These are phyloP conservation scores for Ailurus styani DNA, from an alignment of 2,113 vertebrate genomes.

Conservation along the genomic window DNA sequence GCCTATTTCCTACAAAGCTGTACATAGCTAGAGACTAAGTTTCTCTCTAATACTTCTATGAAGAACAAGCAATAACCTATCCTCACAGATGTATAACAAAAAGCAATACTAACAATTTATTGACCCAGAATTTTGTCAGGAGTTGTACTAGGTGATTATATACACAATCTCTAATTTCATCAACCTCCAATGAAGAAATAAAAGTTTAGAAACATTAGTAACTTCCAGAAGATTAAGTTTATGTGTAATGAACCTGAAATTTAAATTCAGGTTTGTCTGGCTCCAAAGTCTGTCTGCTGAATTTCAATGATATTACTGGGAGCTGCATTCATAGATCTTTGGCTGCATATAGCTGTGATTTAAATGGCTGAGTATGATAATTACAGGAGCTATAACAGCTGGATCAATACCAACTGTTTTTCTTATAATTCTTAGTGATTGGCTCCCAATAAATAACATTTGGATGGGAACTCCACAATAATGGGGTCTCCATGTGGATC, in stretches of 20 bases:
- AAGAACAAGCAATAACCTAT: background rate
- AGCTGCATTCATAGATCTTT: background rate
- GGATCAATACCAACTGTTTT: slow-evolving; percentile 41
- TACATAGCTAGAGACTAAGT: background rate
- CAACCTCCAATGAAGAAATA: background rate
- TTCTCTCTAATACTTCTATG: background rate
- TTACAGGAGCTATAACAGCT: slow-evolving; percentile 1
- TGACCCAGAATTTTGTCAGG: background rate
- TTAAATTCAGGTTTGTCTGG: slow-evolving; percentile 2
- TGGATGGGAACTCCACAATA: background rate
- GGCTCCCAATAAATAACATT: slow-evolving; percentile 7
- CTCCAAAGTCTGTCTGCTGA: background rate
- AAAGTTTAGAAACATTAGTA: background rate
- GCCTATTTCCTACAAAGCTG: background rate
- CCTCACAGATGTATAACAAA: background rate
- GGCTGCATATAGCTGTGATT: background rate
- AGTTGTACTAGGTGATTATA: background rate
- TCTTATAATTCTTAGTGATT: background rate
- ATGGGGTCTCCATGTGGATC: background rate
- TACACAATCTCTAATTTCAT: background rate
- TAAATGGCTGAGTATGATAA: slow-evolving; percentile 17
- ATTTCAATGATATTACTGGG: slow-evolving; percentile 1
- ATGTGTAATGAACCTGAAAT: background rate
- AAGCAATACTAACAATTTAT: background rate
- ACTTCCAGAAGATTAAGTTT: slow-evolving; percentile 8